Evolutionary conservation across 1,140 invertebrate species (phyloP).

Genomic region (Ceratosolen solmsi): DNA sequence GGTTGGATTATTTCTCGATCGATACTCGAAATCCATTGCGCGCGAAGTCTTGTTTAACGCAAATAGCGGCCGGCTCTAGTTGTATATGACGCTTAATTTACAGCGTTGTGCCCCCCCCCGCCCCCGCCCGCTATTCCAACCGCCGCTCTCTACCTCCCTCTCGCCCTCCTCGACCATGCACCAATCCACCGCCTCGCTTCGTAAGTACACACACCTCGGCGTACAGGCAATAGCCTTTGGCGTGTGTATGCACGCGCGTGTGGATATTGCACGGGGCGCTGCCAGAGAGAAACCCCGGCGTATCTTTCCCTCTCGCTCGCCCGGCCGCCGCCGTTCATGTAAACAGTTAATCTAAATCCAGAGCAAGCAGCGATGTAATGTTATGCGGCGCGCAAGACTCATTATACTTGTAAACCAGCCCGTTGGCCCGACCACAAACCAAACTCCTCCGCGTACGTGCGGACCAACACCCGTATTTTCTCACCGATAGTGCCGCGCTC

Average conservation of each 20-base stretch:
- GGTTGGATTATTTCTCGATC: neutral
- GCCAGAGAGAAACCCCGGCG: neutral
- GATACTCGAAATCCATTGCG: neutral
- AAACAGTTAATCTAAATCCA: constrained; percentile 75
- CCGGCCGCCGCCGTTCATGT: constrained; percentile 62
- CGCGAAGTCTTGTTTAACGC: constrained; percentile 28
- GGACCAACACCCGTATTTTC: constrained; percentile 53
- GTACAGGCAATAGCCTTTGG: constrained; percentile 34
- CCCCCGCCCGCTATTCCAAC: neutral
- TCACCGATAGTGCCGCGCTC: constrained; percentile 41
- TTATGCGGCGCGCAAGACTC: constrained; percentile 74
- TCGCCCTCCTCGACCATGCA: neutral
- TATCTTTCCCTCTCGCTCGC: constrained; percentile 26
- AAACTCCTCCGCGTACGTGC: constrained; percentile 45
- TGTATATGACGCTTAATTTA: constrained; percentile 46
- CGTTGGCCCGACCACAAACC: constrained; percentile 67
- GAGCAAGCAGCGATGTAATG: constrained; percentile 73
- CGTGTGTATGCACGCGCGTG: neutral
- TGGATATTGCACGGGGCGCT: neutral
- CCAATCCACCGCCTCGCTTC: too few relatives aligned
- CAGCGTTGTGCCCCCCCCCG: neutral
- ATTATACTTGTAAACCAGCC: constrained; percentile 75
- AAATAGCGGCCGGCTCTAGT: neutral
- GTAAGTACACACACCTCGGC: neutral
- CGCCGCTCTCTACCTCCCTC: neutral